Evolutionary conservation across 2,113 vertebrate genomes (phyloP).

Genomic region (Oophaga pumilio): DNA sequence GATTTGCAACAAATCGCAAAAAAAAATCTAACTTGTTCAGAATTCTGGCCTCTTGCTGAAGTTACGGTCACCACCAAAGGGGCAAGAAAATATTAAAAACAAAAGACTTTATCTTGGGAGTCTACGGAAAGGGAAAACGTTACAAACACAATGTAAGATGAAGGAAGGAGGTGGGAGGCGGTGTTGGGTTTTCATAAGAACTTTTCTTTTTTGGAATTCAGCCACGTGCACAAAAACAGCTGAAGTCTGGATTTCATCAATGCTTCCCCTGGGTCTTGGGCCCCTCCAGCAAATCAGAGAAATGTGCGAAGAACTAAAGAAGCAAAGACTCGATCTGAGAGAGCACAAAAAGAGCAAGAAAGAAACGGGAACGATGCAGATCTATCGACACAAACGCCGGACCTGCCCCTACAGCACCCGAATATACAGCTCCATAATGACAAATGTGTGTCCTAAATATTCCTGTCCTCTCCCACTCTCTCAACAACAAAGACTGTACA

Average conservation of each 20-base stretch:
- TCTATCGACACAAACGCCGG: background rate
- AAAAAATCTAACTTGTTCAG: too few species aligned
- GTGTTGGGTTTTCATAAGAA: background rate
- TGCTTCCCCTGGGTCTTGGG: background rate
- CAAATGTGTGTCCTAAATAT: too few species aligned
- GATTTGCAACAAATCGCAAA: too few species aligned
- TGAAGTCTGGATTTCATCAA: slow-evolving; percentile 11
- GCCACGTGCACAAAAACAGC: background rate
- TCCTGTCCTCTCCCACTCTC: too few species aligned
- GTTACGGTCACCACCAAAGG: too few species aligned
- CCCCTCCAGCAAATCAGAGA: background rate
- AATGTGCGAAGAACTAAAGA: background rate
- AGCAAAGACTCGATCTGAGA: background rate
- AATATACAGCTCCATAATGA: too few species aligned
- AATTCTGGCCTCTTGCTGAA: too few species aligned
- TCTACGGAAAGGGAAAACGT: too few species aligned
- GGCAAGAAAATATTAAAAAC: too few species aligned
- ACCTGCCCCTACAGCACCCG: too few species aligned
- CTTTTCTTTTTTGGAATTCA: background rate
- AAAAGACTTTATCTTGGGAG: too few species aligned
- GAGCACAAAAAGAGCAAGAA: background rate
- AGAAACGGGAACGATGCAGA: background rate
- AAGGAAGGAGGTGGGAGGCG: background rate
- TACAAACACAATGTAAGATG: background rate
- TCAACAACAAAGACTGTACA: background rate